Evolutionary conservation across 2,888 invertebrate species (phyloP).

Genomic region (Tetropium fuscum): DNA sequence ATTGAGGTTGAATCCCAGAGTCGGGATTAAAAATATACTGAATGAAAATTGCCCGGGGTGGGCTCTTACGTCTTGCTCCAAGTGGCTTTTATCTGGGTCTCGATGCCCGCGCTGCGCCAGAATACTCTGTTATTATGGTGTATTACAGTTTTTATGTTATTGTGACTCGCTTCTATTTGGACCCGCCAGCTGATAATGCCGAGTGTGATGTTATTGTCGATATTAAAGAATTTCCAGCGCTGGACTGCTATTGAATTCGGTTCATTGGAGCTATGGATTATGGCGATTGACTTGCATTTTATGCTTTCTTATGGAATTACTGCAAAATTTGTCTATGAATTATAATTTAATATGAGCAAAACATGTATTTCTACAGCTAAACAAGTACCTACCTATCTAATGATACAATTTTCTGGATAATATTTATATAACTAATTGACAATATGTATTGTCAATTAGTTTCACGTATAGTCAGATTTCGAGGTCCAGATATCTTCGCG

Average conservation of each 20-base stretch:
- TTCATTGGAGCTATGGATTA: background rate
- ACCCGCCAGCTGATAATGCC: constrained; percentile 1
- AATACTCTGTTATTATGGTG: constrained; percentile 17
- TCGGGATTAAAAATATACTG: constrained; percentile 24
- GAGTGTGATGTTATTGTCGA: constrained; percentile 9
- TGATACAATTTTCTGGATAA: too few species aligned
- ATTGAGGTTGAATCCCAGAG: constrained; percentile 19
- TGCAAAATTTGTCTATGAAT: too few species aligned
- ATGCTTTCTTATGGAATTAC: too few species aligned
- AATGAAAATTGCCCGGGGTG: constrained; percentile 14
- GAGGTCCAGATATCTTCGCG: too few species aligned
- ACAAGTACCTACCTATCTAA: too few species aligned
- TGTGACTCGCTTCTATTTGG: constrained; percentile 8
- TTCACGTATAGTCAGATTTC: too few species aligned
- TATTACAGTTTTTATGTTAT: constrained; percentile 22
- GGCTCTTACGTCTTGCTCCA: constrained; percentile 5
- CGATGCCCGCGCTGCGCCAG: background rate
- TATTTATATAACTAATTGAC: too few species aligned
- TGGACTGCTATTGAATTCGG: background rate
- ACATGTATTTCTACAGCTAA: too few species aligned
- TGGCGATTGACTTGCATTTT: too few species aligned
- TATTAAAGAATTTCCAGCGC: background rate
- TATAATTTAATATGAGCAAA: too few species aligned
- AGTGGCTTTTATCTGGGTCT: constrained; percentile 13
- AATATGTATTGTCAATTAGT: too few species aligned